These are phyloP conservation scores for Dynastes tityus DNA, from an alignment of 2,888 invertebrate species.

Conservation along the genomic window DNA sequence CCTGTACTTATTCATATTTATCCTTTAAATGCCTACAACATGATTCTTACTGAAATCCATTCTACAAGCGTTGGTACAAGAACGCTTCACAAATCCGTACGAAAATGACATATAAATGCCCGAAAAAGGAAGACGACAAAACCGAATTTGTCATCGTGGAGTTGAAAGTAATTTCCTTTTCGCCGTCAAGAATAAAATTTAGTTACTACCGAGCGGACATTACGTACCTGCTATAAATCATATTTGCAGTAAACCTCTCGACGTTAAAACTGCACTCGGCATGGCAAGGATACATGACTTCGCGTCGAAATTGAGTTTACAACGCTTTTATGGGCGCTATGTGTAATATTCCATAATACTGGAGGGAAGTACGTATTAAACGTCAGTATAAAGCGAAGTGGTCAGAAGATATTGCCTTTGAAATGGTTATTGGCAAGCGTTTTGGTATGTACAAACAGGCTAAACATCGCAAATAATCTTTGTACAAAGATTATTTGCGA, in stretches of 20 bases:
- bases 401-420: background rate
- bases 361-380: background rate
- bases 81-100: too few relatives aligned
- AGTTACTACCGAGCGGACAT: slow-evolving; percentile 9
- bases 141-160: slow-evolving; percentile 16
- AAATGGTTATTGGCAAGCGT: background rate
- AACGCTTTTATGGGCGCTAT: background rate
- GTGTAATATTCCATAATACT: background rate
- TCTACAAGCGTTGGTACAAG: too few relatives aligned
- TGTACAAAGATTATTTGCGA: background rate
- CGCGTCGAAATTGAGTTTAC: background rate
- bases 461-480: background rate
- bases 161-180: slow-evolving; percentile 25
- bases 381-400: background rate
- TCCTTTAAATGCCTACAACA: too few relatives aligned
- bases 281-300: background rate
- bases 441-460: background rate
- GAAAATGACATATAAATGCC: too few relatives aligned
- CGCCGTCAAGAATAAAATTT: slow-evolving; percentile 17
- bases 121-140: background rate
- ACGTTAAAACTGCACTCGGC: background rate
- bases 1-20: too few relatives aligned
- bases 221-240: background rate
- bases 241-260: background rate
- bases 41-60: too few relatives aligned